Evolutionary conservation across 2,888 invertebrate genomes (phyloP), one percentile per base, ranked within the genome.

Genomic region (Xestoiulus laeticollis): DNA sequence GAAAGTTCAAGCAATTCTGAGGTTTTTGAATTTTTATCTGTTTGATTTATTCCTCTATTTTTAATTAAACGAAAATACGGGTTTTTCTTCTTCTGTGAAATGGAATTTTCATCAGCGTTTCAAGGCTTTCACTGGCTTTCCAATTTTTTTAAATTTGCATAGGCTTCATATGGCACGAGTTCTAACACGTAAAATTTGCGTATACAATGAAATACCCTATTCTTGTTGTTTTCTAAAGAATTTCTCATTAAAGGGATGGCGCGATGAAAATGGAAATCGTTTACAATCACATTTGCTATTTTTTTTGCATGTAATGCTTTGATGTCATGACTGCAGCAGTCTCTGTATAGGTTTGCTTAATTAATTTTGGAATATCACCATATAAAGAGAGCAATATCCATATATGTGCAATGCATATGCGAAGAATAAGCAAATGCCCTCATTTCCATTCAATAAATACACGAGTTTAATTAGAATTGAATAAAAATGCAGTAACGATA

Each of bases 221-320:
- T 68, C 26, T 10, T 10, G 26, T 26, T 68, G 68, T 68, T 68
- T 68, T 68, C 26, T 26, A 68, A 68, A 68, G 68, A 68, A 68
- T 68, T 68, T 68, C 68, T 68, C 68, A 68, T 68, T 68, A 68
- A 68, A 68, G 26, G 68, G 68, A 68, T 68, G 68, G 26, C 22
- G 68, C 26, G 68, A 68, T 68, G 68, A 68, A 26, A 68, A 68
- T 68, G 68, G 68, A 68, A 68, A 68, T 68, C 26, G 68, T 68
- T 68, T 68, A 68, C 68, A 68, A 68, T 68, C 68, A 26, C 68
- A 68, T 68, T 68, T 68, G 12, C 68, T 68, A 26, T 68, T 68
- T 68, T 68, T 26, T 68, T 68, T 26, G 12, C 38, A 38, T 68
- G 26, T 26, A 68, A 68, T 68, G 26, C 26, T 68, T 68, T 68